These are phyloP conservation scores for Perccottus glenii DNA, from an alignment of 2,113 vertebrate genomes.

Conservation along the genomic window DNA sequence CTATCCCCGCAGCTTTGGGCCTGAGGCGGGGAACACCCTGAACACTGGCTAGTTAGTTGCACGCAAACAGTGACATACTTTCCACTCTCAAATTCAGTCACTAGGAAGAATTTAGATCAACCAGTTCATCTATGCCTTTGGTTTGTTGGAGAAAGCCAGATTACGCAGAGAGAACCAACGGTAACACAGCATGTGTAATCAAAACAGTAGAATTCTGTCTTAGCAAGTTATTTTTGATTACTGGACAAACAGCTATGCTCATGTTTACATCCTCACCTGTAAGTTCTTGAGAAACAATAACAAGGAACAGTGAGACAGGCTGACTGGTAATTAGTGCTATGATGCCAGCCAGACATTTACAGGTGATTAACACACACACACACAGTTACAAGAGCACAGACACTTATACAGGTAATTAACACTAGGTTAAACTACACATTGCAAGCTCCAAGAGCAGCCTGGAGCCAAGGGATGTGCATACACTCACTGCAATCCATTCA, in stretches of 20 bases:
- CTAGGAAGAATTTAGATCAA: too few species aligned
- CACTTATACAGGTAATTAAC: constrained; percentile 20
- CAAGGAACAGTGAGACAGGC: constrained; percentile 25
- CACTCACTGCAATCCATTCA: too few species aligned
- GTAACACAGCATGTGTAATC: too few species aligned
- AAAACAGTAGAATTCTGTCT: not conserved
- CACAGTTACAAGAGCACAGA: constrained; percentile 3
- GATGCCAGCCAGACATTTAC: constrained; percentile 37
- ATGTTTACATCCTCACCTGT: constrained; percentile 21
- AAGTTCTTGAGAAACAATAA: constrained; percentile 24
- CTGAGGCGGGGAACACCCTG: too few species aligned
- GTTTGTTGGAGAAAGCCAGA: too few species aligned
- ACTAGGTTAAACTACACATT: constrained; percentile 14
- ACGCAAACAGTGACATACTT: too few species aligned
- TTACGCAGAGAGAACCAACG: too few species aligned
- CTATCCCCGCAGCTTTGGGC: too few species aligned
- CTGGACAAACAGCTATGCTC: constrained; percentile 1
- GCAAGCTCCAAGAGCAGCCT: not conserved
- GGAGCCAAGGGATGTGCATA: constrained; percentile 4
- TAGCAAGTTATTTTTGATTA: constrained; percentile 14
- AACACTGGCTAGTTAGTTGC: too few species aligned
- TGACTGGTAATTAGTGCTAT: constrained; percentile 45
- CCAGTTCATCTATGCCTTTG: too few species aligned
- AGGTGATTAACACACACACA: constrained; percentile 49
- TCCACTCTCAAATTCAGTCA: too few species aligned